Percentiles rank a stretch among this genome's conserved stretches.
phyloP scores from a whole-genome alignment of 2,113 vertebrate species.

The Calonectris borealis region DNA sequence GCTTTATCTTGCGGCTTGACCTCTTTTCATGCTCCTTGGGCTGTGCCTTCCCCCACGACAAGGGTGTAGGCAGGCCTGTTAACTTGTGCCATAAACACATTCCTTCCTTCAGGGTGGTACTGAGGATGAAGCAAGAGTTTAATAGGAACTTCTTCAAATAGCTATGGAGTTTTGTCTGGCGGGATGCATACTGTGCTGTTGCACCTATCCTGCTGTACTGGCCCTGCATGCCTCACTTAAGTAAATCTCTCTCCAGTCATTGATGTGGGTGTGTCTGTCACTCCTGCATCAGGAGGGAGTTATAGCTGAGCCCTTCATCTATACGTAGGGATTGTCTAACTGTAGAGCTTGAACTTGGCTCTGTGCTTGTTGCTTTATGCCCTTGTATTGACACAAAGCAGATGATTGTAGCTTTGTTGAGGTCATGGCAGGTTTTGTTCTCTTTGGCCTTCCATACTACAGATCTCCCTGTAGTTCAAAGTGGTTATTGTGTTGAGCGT shows the following conservation, averaged over 20 bases:
- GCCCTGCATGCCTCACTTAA: constrained; percentile 24
- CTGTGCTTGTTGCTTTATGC: background rate
- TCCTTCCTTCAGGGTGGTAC: constrained; percentile 55
- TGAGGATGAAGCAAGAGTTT: constrained; percentile 55
- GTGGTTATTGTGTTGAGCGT: background rate
- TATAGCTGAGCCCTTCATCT: background rate
- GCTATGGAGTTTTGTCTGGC: background rate
- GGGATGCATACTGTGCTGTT: background rate
- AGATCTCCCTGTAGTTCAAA: background rate
- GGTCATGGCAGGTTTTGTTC: background rate
- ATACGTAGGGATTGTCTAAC: background rate
- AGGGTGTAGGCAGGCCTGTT: constrained; percentile 51
- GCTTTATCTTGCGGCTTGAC: constrained; percentile 29
- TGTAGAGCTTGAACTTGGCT: background rate
- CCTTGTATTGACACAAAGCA: background rate
- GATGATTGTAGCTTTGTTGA: background rate
- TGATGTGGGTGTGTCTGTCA: constrained; percentile 29
- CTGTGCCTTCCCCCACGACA: constrained; percentile 42
- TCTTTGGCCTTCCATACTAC: background rate
- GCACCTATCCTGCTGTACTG: constrained; percentile 28
- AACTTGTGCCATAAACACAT: constrained; percentile 61
- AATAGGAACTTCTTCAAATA: constrained; percentile 64
- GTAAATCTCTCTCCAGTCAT: constrained; percentile 38
- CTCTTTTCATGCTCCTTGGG: constrained; percentile 48
- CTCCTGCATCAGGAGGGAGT: background rate